These are phyloP conservation scores for Frankliniella intonsa DNA, from an alignment of 2,888 invertebrate genomes.

Conservation along the genomic window DNA sequence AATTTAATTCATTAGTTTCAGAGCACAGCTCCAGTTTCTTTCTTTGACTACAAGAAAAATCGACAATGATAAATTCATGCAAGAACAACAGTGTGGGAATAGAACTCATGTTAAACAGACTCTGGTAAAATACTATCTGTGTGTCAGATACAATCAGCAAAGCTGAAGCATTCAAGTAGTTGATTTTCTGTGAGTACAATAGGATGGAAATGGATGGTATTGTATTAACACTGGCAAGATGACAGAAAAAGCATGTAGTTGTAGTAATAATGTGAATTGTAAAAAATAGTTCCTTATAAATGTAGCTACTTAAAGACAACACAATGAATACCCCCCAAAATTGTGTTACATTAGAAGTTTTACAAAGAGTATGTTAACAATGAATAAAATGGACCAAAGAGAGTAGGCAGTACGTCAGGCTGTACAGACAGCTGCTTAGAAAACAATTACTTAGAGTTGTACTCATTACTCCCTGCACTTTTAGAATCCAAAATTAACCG, in stretches of 20 bases:
- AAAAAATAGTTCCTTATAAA: neutral
- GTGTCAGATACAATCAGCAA: too few species aligned
- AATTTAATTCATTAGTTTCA: neutral
- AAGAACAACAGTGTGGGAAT: neutral
- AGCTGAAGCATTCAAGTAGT: neutral
- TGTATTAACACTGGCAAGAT: neutral
- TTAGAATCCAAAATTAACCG: constrained; percentile 41
- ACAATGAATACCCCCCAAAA: neutral
- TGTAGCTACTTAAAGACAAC: neutral
- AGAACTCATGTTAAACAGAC: neutral
- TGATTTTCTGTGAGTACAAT: neutral
- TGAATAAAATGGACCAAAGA: neutral
- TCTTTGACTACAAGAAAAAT: neutral
- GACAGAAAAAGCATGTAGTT: neutral
- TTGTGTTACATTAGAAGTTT: neutral
- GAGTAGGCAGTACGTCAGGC: neutral
- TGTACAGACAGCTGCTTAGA: neutral
- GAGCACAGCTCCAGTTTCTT: constrained; percentile 3
- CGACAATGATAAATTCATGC: neutral
- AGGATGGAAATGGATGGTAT: neutral
- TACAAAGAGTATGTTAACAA: neutral
- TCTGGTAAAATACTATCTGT: neutral
- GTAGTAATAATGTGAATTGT: neutral
- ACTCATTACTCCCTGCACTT: neutral
- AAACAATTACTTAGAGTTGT: neutral